phyloP scores from a whole-genome alignment of 1,140 invertebrate species.

The Heliconius himera region DNA sequence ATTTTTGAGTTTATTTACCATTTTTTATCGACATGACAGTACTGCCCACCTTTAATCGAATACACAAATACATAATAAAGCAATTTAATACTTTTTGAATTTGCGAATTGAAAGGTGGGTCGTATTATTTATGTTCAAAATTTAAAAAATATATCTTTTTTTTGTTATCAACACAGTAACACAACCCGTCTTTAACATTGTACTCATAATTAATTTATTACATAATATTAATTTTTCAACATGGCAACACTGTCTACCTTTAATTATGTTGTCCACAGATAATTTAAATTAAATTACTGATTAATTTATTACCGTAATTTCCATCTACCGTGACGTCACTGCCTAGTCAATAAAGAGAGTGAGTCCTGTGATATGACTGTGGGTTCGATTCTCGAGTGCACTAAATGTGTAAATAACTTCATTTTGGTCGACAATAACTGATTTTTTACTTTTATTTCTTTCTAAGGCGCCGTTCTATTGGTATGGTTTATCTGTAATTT shows the following conservation, averaged over 20 bases:
- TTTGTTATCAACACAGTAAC: no score
- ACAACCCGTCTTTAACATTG: no score
- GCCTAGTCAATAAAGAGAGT: conserved; percentile 62
- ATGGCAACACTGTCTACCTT: not conserved
- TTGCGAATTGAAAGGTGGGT: no score
- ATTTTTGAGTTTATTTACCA: not conserved
- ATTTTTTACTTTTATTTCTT: conserved; percentile 33
- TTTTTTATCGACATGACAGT: not conserved
- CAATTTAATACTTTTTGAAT: no score
- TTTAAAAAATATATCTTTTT: no score
- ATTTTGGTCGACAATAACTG: conserved; percentile 54
- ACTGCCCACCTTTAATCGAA: not conserved
- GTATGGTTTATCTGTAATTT: not conserved
- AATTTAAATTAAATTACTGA: conserved; percentile 30
- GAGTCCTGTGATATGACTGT: conserved; percentile 60
- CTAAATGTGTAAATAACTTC: conserved; percentile 51
- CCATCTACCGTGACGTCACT: conserved; percentile 28
- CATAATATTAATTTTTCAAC: no score
- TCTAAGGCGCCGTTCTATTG: not conserved
- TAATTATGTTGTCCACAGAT: not conserved
- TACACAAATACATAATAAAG: conserved; percentile 19
- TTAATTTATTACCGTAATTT: conserved; percentile 1
- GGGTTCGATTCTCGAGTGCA: conserved; percentile 23
- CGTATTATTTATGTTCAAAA: no score
- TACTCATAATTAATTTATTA: no score